Evolutionary conservation across 2,113 vertebrate species (phyloP).

Genomic region (Butorides virescens): DNA sequence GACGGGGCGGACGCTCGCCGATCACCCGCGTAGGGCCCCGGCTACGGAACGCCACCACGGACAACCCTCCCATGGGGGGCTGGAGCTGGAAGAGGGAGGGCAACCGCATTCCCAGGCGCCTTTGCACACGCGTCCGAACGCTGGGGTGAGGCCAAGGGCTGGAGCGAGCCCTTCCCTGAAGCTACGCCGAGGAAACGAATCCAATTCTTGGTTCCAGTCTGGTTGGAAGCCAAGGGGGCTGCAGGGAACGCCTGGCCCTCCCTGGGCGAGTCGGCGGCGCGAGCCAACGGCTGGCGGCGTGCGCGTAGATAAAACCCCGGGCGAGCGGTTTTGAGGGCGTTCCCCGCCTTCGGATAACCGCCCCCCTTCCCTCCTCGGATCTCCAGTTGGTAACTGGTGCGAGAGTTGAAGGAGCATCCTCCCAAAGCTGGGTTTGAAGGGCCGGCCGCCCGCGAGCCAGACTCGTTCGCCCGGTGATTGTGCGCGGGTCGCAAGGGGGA

Average conservation of each 20-base stretch:
- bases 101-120: background rate
- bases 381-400: too few species aligned
- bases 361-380: background rate
- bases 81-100: background rate
- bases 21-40: background rate
- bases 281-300: background rate
- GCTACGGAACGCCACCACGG: background rate
- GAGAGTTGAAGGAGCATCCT: background rate
- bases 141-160: background rate
- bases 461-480: background rate
- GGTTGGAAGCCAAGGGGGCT: background rate
- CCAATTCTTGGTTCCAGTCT: background rate
- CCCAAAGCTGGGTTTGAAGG: background rate
- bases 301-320: background rate
- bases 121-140: accelerated
- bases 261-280: background rate
- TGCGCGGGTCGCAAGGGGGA: background rate
- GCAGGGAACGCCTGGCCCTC: background rate
- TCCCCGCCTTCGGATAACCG: background rate
- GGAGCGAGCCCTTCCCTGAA: background rate
- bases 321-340: background rate
- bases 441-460: too few species aligned
- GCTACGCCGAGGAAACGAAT: background rate
- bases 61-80: background rate
- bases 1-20: background rate